phyloP scores from a whole-genome alignment of 2,888 invertebrate genomes.

The Orthosia incerta region DNA sequence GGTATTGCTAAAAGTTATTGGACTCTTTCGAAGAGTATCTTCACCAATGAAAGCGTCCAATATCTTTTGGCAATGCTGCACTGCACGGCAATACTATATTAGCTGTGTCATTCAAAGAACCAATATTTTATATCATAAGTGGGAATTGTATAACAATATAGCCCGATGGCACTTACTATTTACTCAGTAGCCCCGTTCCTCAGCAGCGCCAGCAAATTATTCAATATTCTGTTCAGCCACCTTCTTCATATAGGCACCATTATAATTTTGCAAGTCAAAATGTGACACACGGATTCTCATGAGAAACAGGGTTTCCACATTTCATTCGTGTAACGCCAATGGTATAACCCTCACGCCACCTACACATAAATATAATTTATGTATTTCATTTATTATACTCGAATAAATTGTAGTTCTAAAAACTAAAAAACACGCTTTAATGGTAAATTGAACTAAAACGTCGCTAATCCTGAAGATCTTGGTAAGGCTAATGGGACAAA shows the following conservation, averaged over 20 bases:
- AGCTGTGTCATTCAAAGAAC: too few species aligned
- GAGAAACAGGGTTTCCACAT: constrained; percentile 27
- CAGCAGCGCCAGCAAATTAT: constrained; percentile 20
- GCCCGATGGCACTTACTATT: neutral
- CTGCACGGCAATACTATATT: too few species aligned
- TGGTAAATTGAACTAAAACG: too few species aligned
- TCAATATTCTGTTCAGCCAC: constrained; percentile 23
- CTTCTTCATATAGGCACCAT: neutral
- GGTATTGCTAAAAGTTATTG: too few species aligned
- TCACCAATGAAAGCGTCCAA: too few species aligned
- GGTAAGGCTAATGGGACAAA: too few species aligned
- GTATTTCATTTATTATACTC: constrained; percentile 15
- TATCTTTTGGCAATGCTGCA: too few species aligned
- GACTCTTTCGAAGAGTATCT: too few species aligned
- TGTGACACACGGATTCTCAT: neutral
- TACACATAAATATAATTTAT: constrained; percentile 1
- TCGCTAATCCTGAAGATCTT: too few species aligned
- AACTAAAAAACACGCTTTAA: too few species aligned
- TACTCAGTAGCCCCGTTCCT: neutral
- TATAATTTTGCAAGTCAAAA: constrained; percentile 43
- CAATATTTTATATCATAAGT: neutral
- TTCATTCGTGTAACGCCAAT: constrained; percentile 12
- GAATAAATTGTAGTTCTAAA: too few species aligned
- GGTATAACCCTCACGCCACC: constrained; percentile 5
- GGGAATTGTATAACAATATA: neutral